Evolutionary conservation across 2,797 vertebrate genomes (phyloP), one percentile per base, ranked within the genome.

Genomic region (Scolopax bukidnonensis): DNA sequence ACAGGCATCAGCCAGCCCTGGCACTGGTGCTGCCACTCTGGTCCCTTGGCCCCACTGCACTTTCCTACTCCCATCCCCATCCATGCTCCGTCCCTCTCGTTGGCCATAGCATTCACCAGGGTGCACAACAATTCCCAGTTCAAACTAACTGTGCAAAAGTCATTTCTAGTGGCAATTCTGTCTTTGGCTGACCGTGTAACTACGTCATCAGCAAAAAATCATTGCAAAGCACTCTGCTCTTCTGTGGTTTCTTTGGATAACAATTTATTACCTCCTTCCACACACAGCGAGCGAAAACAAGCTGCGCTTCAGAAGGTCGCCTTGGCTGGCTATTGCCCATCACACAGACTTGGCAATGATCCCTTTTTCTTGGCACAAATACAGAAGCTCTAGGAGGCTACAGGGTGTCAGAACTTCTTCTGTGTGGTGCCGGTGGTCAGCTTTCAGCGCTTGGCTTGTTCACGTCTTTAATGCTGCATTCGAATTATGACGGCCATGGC

Each of bases 351-450:
- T 94, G 96, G 91, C 90, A 87, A 16, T 3, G 12, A 16, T 51
- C 43, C 43, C 56, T 45, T 28, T 64, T 75, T 60, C 79, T 78
- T 93, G 91, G 96, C 88, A 73, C 59, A 65, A 45, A 57, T 15
- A 9, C 54, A 67, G 74, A 78, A 84, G 77, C 56, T 36, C 28
- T 32, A 5, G 82, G 80, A 88, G 47, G 75, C 63, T 85, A 36
- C 23, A 19, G 81, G 59, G 82, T 84, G 87, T 90, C 73, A 77
- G 86, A 76, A 45, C 59, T 40, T 91, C 41, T 83, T 82, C 90
- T 90, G 50, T 60, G 7, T 8, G 64, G 68, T 56, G 71, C 73
- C 81, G 27, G 57, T 81, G 89, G 91, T 94, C 94, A 92, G 68
- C 40, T 94, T 88, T 89, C 89, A 74, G 57, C 5, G 3, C 61